Evolutionary conservation across 2,888 invertebrate species (phyloP), one percentile per base, ranked within the genome.

Genomic region (Tenthredo mesomela): DNA sequence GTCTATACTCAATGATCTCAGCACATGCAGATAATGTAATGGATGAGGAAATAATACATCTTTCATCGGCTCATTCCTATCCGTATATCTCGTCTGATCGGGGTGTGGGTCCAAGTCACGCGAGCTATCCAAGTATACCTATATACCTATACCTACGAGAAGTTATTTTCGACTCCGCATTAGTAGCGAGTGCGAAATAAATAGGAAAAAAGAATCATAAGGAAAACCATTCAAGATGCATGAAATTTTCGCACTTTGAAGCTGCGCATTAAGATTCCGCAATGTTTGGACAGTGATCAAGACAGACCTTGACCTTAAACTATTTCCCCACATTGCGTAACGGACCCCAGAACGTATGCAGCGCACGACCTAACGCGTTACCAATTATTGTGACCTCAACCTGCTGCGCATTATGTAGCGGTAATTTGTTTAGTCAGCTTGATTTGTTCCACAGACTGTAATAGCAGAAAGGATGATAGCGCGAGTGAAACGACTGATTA

Each of bases 311-410:
- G 47, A 33, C 50, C 54, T 54, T 54, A 33, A 54, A 40, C 80
- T 80, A 50, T 80, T 80, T 80, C 40, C 67, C 61, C 61, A 80
- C 40, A 37, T 80, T 61, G 61, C 40, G 12, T 43, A 80, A 80
- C 43, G 58, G 61, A 54, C 61, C 58, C 61, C 37, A 61, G 37
- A 80, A 80, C 73, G 21, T 15, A 25, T n/a, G 37, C 78, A 21
- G 15, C 61, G 25, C 58, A 61, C 61, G 61, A 80, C 61, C 58
- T 40, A 61, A 80, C 61, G 61, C 58, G 50, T 58, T 80, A 40
- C 61, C 58, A 80, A 80, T 80, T 61, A 40, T 61, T 29, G 80
- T 37, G 80, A 61, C 80, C 80, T 80, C 61, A 18, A 40, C 80
- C 61, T 80, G 78, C 33, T 54, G 78, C 33, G 29, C 37, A 33